Evolutionary conservation across 1,140 invertebrate genomes (phyloP).

Genomic region (Colletes latitarsis): DNA sequence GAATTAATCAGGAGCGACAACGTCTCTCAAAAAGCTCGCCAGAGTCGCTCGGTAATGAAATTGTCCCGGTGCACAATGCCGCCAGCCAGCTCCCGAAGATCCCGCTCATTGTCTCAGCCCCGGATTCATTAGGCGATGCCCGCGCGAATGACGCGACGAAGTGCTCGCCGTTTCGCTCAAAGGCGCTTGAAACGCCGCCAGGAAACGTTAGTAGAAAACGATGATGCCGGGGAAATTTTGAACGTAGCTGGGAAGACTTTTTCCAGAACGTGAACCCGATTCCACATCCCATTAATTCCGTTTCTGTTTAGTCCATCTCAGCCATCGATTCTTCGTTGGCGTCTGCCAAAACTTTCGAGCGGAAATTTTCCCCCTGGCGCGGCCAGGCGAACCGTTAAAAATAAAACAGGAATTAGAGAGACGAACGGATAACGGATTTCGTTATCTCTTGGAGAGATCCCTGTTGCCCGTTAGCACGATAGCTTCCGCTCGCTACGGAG

Average conservation of each 20-base stretch:
- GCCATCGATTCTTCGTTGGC: background rate
- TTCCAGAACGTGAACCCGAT: background rate
- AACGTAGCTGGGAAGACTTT: background rate
- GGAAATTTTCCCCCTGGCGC: background rate
- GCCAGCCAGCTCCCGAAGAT: conserved; percentile 7
- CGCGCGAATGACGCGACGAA: conserved; percentile 39
- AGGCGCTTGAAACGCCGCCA: background rate
- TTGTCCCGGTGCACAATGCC: conserved; percentile 56
- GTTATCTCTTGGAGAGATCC: conserved; percentile 42
- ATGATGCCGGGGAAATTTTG: background rate
- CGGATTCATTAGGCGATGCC: conserved; percentile 64
- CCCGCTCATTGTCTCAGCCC: conserved; percentile 56
- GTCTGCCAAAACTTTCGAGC: background rate
- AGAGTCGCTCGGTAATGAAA: conserved; percentile 61
- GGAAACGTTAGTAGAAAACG: background rate
- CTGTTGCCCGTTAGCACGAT: background rate
- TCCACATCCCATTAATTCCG: background rate
- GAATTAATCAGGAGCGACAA: conserved; percentile 63
- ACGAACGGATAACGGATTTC: conserved; percentile 43
- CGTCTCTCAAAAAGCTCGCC: conserved; percentile 52
- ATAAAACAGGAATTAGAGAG: conserved; percentile 24
- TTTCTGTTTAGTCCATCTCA: background rate
- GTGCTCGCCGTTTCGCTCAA: conserved; percentile 22
- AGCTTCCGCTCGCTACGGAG: background rate
- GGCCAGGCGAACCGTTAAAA: background rate